A percentile compares a stretch with the other conserved stretches of the same genome.
These are phyloP conservation scores for Eulemur albifrons DNA, from an alignment of 2,797 vertebrate species.

Conservation along the genomic window DNA sequence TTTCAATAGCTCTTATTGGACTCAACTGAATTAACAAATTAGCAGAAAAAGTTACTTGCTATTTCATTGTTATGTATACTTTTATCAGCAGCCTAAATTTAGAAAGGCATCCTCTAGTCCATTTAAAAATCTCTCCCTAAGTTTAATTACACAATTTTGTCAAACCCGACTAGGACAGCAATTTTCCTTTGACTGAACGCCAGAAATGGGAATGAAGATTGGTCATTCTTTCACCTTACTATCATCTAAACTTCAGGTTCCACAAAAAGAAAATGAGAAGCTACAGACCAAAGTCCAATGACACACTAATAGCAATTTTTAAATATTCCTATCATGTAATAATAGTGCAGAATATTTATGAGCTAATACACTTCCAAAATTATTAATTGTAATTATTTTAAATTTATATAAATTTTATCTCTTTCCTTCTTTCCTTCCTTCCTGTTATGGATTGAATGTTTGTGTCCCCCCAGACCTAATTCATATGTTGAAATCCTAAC, in stretches of 20 bases:
- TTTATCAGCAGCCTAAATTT: slow-evolving; percentile 9
- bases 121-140: slow-evolving; percentile 12
- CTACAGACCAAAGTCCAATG: background rate
- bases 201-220: background rate
- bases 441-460: background rate
- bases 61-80: background rate
- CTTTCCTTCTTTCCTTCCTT: background rate
- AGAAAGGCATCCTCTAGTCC: background rate
- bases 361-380: background rate
- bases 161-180: background rate
- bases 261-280: background rate
- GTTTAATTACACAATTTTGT: slow-evolving; percentile 5
- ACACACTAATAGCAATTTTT: background rate
- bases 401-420: background rate
- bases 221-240: background rate
- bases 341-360: background rate
- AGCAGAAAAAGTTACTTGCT: background rate
- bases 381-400: background rate
- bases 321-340: background rate
- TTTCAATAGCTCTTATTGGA: background rate
- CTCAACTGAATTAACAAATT: background rate
- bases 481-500: background rate
- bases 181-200: background rate
- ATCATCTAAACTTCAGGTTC: background rate
- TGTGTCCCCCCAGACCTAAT: background rate